Conservation (phyloP, 2,797 vertebrate genomes). For the Pyrocephalus nanus region DNA sequence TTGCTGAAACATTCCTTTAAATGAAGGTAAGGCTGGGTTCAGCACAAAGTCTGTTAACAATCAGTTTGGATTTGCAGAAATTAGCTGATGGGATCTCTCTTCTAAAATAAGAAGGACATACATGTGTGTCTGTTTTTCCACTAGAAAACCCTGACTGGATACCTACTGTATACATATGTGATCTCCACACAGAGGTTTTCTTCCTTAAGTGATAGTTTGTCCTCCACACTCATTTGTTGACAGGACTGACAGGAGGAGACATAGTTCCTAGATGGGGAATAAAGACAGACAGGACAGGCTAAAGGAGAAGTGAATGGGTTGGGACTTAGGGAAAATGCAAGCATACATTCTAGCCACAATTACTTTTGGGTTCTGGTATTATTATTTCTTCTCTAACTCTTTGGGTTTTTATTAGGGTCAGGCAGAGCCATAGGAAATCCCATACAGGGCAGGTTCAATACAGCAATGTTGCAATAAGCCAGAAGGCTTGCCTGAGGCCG, state of each 20-base stretch:
- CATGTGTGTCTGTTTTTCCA: neutral
- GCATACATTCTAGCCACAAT: neutral
- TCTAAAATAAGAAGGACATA: neutral
- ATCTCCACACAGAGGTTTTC: neutral
- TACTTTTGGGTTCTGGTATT: constrained; percentile 16
- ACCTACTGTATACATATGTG: neutral
- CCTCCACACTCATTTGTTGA: neutral
- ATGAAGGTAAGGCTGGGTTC: neutral
- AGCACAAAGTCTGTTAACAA: neutral
- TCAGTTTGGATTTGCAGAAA: constrained; percentile 27
- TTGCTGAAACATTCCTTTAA: neutral
- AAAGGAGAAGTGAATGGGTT: neutral
- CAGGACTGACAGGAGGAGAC: neutral
- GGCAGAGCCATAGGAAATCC: constrained; percentile 42
- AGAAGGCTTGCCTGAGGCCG: constrained; percentile 40
- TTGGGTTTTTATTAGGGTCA: constrained; percentile 27
- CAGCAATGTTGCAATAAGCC: neutral
- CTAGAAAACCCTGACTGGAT: neutral
- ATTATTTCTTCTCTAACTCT: constrained; percentile 32
- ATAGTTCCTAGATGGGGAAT: neutral
- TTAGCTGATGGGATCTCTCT: neutral
- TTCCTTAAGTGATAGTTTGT: neutral
- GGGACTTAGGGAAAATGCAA: neutral
- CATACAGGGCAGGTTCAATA: neutral
- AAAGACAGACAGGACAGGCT: neutral